Conservation (phyloP, 1,140 invertebrate genomes). For the Drosophila nikananu region DNA sequence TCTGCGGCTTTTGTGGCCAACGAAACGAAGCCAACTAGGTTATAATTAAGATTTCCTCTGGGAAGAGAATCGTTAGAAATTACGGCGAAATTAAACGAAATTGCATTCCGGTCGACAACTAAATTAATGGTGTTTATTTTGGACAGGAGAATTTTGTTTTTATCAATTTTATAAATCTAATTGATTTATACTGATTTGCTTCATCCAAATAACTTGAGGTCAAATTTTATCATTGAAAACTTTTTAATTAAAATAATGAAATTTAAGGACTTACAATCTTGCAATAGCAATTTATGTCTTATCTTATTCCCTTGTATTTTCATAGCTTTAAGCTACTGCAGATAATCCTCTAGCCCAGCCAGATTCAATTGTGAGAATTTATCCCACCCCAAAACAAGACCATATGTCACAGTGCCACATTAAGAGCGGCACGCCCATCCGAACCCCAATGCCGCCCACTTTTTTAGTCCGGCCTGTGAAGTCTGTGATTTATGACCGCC, state of each 20-base stretch:
- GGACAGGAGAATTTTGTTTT: too few relatives aligned
- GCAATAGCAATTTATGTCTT: not conserved
- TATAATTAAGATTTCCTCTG: slow-evolving; percentile 19
- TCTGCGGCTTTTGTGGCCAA: slow-evolving; percentile 38
- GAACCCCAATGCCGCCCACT: slow-evolving; percentile 24
- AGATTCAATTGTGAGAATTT: slow-evolving; percentile 46
- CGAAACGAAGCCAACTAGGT: slow-evolving; percentile 16
- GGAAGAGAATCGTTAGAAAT: not conserved
- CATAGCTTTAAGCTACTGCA: slow-evolving; percentile 2
- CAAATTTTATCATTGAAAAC: not conserved
- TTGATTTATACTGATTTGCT: not conserved
- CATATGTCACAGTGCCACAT: slow-evolving; percentile 45
- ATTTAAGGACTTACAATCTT: not conserved
- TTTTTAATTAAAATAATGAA: slow-evolving; percentile 3
- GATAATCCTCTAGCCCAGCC: slow-evolving; percentile 8
- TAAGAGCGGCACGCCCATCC: slow-evolving; percentile 33
- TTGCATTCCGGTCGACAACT: not conserved
- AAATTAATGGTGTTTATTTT: not conserved
- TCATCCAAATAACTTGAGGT: not conserved
- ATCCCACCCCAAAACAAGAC: slow-evolving; percentile 24
- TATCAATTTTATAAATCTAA: too few relatives aligned
- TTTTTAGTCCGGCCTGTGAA: slow-evolving; percentile 12
- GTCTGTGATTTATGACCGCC: slow-evolving; percentile 54
- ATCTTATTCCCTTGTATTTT: slow-evolving; percentile 7
- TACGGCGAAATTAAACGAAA: not conserved